Conservation (phyloP, 2,113 vertebrate genomes). For the Petrocephalus zakoni region DNA sequence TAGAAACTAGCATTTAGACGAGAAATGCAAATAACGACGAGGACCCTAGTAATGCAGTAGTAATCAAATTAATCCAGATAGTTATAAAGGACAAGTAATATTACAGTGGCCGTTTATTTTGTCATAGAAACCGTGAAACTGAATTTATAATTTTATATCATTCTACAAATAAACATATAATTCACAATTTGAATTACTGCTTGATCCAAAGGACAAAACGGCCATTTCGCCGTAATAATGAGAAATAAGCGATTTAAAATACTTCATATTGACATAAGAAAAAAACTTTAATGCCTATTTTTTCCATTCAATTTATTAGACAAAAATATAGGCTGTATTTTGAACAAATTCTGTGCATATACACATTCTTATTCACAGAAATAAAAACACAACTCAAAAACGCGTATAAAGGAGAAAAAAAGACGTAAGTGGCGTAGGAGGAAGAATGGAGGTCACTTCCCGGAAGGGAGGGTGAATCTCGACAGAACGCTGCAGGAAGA, state of each 20-base stretch:
- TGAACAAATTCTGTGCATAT: slow-evolving; percentile 75
- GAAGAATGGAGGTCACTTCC: neutral
- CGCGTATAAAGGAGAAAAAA: neutral
- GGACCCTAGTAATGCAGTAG: neutral
- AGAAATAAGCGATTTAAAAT: neutral
- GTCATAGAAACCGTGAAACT: neutral
- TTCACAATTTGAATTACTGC: neutral
- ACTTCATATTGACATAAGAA: neutral
- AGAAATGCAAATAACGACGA: neutral
- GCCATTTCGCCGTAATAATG: neutral
- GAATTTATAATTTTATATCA: neutral
- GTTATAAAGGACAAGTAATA: neutral
- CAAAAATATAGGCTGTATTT: slow-evolving; percentile 78
- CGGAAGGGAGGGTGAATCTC: neutral
- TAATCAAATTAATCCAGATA: neutral
- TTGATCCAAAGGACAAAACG: neutral
- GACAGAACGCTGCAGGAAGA: neutral
- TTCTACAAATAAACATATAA: neutral
- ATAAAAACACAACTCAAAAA: slow-evolving; percentile 64
- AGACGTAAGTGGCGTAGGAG: neutral
- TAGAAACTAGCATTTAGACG: neutral
- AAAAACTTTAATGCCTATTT: slow-evolving; percentile 9
- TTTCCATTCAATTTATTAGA: slow-evolving; percentile 81
- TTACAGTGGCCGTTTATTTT: slow-evolving; percentile 3
- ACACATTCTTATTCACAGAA: slow-evolving; percentile 75